Evolutionary conservation across 2,797 vertebrate species (phyloP).

Genomic region (Amazonetta brasiliensis): DNA sequence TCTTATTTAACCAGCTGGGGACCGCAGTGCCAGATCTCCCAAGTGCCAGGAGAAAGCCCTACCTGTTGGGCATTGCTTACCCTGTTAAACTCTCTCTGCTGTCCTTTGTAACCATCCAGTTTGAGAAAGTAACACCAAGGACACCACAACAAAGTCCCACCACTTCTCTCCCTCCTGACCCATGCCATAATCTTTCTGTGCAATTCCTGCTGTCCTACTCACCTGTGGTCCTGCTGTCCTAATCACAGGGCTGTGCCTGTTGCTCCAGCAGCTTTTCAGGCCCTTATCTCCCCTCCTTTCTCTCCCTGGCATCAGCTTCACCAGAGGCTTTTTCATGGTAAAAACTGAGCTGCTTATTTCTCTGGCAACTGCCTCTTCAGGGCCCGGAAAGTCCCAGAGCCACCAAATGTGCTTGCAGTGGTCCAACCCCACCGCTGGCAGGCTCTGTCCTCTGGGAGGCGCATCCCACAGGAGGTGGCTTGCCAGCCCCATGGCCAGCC

Average conservation of each 20-base stretch:
- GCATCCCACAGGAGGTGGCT: neutral
- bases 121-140: neutral
- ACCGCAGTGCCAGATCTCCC: neutral
- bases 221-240: no score
- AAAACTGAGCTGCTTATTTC: neutral
- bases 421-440: fast-evolving
- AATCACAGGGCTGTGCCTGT: neutral
- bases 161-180: neutral
- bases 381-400: neutral
- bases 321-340: neutral
- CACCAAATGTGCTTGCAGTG: fast-evolving
- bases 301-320: neutral
- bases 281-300: neutral
- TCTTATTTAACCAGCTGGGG: neutral
- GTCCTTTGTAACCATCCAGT: neutral
- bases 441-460: neutral
- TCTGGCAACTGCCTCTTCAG: neutral
- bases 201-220: neutral
- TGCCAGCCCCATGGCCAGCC: neutral
- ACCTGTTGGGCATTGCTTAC: fast-evolving
- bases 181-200: neutral
- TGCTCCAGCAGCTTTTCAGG: neutral
- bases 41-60: neutral
- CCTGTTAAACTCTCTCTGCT: neutral
- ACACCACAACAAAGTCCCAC: neutral